These are phyloP conservation scores for Semibalanus balanoides DNA, from an alignment of 1,140 invertebrate genomes.

Conservation along the genomic window DNA sequence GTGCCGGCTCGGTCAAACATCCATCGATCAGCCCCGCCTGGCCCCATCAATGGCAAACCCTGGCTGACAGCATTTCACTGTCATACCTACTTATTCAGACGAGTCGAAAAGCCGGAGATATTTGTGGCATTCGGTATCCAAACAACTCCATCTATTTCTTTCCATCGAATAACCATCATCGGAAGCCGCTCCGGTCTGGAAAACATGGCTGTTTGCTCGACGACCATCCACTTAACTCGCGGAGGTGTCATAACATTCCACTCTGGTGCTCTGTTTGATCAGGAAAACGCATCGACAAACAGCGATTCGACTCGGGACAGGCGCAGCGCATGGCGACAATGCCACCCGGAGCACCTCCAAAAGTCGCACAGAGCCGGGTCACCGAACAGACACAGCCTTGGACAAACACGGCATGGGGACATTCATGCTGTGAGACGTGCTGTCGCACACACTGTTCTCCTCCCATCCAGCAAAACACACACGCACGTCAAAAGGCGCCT, in stretches of 20 bases:
- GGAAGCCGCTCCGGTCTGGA: background rate
- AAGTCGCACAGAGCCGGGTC: background rate
- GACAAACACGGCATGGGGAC: background rate
- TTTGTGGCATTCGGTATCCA: no score
- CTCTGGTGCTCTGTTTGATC: background rate
- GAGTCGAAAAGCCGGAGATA: no score
- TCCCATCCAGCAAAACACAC: background rate
- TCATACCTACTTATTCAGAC: no score
- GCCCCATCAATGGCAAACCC: no score
- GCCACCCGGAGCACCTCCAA: background rate
- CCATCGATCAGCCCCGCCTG: no score
- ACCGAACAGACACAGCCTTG: background rate
- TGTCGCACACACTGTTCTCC: background rate
- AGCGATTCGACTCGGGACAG: background rate
- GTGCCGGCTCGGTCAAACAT: no score
- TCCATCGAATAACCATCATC: background rate
- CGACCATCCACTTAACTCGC: background rate
- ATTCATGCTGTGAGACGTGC: background rate
- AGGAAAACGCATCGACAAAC: background rate
- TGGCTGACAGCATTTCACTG: no score
- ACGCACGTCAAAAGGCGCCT: background rate
- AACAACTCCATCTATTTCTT: no score
- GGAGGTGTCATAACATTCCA: background rate
- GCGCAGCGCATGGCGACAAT: background rate
- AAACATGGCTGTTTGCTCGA: background rate